These are phyloP conservation scores for Vulpes ferrilata DNA, from an alignment of 2,113 vertebrate genomes.

Conservation along the genomic window DNA sequence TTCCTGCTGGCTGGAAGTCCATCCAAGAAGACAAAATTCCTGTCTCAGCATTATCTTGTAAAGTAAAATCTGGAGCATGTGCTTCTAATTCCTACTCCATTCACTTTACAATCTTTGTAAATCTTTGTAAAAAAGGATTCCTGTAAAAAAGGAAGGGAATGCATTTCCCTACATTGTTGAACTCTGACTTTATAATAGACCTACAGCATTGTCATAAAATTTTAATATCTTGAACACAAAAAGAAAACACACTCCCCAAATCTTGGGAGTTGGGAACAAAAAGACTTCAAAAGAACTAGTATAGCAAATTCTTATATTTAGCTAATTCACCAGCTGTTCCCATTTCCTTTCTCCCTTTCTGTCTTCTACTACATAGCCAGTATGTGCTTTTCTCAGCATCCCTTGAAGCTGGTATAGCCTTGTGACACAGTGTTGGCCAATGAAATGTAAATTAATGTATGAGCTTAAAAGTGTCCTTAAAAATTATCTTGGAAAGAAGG, in stretches of 20 bases:
- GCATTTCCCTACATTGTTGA: background rate
- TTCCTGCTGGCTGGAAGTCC: background rate
- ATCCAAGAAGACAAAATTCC: slow-evolving; percentile 21
- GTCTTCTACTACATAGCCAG: background rate
- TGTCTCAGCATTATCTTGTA: background rate
- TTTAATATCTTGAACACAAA: background rate
- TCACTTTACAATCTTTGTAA: background rate
- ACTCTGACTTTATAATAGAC: background rate
- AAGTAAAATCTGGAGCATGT: slow-evolving; percentile 11
- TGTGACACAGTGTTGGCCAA: background rate
- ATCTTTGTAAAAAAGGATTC: background rate
- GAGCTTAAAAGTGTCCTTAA: background rate
- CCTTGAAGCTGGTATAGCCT: background rate
- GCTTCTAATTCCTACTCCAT: background rate
- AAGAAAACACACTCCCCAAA: background rate
- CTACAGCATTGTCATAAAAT: background rate
- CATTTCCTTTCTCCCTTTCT: background rate
- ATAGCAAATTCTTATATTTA: background rate
- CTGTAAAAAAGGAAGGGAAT: background rate
- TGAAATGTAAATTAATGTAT: background rate
- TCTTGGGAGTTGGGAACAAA: background rate
- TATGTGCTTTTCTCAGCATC: background rate
- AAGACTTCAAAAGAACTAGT: background rate
- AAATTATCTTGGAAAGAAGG: background rate
- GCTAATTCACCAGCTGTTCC: background rate